These are phyloP conservation scores for Tetramorium parvispinum DNA, from an alignment of 1,140 invertebrate genomes.

Conservation along the genomic window DNA sequence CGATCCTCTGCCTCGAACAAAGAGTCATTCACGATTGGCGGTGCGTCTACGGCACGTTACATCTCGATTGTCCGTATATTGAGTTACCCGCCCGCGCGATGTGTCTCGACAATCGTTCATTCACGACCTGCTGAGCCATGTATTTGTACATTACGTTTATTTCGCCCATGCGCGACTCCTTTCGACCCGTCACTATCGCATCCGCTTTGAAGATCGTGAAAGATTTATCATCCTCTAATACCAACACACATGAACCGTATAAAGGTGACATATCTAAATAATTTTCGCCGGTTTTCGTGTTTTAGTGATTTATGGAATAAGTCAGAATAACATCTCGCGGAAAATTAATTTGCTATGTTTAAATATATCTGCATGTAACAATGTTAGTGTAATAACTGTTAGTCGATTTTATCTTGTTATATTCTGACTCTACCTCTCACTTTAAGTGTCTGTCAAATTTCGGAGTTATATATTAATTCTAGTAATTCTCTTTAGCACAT, in stretches of 20 bases:
- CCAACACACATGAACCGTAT: slow-evolving; percentile 3
- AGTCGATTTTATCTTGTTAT: not conserved
- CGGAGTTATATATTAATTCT: not conserved
- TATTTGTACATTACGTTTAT: not conserved
- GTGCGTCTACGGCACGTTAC: slow-evolving; percentile 34
- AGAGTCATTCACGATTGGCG: slow-evolving; percentile 64
- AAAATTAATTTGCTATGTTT: not conserved
- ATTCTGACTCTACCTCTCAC: not conserved
- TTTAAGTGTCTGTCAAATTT: not conserved
- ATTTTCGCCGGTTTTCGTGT: not conserved
- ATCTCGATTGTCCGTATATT: slow-evolving; percentile 43
- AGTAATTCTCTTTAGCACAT: not conserved
- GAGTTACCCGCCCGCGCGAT: not conserved
- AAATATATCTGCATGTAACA: not conserved
- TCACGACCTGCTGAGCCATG: slow-evolving; percentile 31
- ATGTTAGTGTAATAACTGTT: not conserved
- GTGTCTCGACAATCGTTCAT: slow-evolving; percentile 63
- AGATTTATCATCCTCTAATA: not conserved
- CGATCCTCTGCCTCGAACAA: slow-evolving; percentile 49
- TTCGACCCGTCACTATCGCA: not conserved
- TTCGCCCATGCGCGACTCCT: not conserved
- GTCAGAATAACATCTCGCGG: not conserved
- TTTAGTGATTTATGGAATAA: not conserved
- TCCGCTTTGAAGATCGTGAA: not conserved
- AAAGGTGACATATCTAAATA: not conserved